These are phyloP conservation scores for Grallaria varia DNA, from an alignment of 2,113 vertebrate species.

Conservation along the genomic window DNA sequence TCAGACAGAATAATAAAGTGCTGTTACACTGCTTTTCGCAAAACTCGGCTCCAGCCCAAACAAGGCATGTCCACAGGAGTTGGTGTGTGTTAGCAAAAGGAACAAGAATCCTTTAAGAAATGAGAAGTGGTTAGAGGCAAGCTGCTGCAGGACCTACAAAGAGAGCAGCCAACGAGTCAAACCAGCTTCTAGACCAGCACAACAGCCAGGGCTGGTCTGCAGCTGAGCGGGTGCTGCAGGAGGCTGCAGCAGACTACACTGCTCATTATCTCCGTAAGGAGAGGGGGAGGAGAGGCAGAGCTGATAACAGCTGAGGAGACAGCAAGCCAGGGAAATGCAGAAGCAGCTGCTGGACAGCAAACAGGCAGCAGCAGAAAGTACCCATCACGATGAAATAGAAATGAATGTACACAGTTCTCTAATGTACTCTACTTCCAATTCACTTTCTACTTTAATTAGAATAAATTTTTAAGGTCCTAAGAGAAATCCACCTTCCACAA, in stretches of 20 bases:
- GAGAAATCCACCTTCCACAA: background rate
- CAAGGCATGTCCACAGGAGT: background rate
- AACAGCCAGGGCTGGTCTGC: background rate
- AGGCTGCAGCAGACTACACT: background rate
- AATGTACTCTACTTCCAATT: background rate
- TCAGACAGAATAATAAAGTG: background rate
- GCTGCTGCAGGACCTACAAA: constrained; percentile 10
- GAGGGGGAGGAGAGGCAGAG: background rate
- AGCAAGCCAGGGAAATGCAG: background rate
- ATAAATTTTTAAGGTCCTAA: constrained; percentile 27
- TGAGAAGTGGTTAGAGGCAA: background rate
- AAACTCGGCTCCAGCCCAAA: background rate
- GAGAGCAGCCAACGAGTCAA: background rate
- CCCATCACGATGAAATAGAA: background rate
- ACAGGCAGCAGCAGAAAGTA: background rate
- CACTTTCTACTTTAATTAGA: constrained; percentile 24
- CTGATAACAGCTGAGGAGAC: background rate
- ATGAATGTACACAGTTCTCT: background rate
- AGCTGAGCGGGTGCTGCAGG: background rate
- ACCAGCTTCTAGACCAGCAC: background rate
- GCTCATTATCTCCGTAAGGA: background rate
- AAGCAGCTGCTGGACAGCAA: background rate
- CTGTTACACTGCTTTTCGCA: background rate
- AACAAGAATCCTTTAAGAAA: background rate
- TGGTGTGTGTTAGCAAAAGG: background rate